These are phyloP conservation scores for Tenodera sinensis DNA, from an alignment of 2,888 invertebrate genomes.

Conservation along the genomic window DNA sequence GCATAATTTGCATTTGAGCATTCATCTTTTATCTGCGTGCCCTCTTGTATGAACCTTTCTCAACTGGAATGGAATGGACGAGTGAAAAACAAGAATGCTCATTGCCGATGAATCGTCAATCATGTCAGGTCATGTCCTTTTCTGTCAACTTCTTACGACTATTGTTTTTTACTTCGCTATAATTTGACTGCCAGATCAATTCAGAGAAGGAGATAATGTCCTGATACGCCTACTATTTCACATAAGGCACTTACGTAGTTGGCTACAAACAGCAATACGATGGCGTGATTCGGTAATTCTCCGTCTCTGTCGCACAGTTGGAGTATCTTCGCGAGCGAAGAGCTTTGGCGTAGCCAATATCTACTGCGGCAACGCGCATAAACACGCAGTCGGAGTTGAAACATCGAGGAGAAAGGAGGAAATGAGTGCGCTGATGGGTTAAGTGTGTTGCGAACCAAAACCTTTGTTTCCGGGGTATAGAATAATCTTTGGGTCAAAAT, in stretches of 20 bases:
- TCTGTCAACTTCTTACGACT: not conserved
- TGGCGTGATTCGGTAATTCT: constrained; percentile 16
- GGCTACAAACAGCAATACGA: constrained; percentile 1
- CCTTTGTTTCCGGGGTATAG: not conserved
- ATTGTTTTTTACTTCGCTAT: not conserved
- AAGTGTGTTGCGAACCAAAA: not conserved
- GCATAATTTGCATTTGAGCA: too few species aligned
- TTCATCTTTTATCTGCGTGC: too few species aligned
- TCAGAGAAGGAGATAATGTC: not conserved
- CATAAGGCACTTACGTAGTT: not conserved
- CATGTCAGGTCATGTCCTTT: not conserved
- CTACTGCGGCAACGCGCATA: not conserved
- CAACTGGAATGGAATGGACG: too few species aligned
- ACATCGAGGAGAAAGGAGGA: constrained; percentile 42
- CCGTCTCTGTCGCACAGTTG: not conserved
- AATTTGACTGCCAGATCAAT: not conserved
- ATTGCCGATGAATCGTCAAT: not conserved
- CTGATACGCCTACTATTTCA: not conserved
- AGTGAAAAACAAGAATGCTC: too few species aligned
- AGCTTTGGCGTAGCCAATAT: constrained; percentile 10
- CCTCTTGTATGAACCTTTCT: too few species aligned
- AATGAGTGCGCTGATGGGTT: constrained; percentile 43
- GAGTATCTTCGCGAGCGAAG: not conserved
- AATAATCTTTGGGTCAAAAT: not conserved
- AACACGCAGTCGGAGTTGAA: constrained; percentile 44